These are phyloP conservation scores for Drosophila bocki DNA, from an alignment of 1,140 invertebrate species.

Conservation along the genomic window DNA sequence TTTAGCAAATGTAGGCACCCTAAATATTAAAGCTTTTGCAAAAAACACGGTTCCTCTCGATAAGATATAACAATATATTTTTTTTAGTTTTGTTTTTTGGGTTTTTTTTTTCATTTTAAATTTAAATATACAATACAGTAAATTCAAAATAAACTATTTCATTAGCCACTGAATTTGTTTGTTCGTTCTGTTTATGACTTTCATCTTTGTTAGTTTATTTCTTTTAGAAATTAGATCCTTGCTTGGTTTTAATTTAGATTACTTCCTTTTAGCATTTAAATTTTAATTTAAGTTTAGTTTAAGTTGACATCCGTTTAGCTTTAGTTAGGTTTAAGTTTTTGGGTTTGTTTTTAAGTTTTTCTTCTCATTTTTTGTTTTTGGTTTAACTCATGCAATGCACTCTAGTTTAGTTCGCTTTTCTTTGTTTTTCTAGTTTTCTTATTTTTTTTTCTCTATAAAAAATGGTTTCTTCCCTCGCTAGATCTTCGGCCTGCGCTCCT, in stretches of 20 bases:
- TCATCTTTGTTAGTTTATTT: constrained; percentile 49
- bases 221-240: constrained; percentile 60
- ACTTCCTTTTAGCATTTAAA: constrained; percentile 27
- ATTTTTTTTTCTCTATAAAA: constrained; percentile 55
- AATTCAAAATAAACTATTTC: constrained; percentile 81
- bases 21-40: constrained; percentile 85
- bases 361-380: constrained; percentile 11
- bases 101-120: constrained; percentile 24
- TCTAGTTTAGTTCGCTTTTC: constrained; percentile 61
- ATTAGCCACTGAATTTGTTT: constrained; percentile 51
- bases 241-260: constrained; percentile 34
- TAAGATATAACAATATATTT: constrained; percentile 81
- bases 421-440: not conserved
- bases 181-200: constrained; percentile 18
- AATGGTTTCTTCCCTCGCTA: constrained; percentile 59
- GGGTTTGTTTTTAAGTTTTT: constrained; percentile 29
- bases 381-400: constrained; percentile 58
- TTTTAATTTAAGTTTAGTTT: constrained; percentile 47
- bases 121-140: constrained; percentile 80
- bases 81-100: constrained; percentile 21
- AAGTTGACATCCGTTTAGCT: constrained; percentile 43
- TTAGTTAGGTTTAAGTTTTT: constrained; percentile 35
- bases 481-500: not conserved
- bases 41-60: constrained; percentile 84
- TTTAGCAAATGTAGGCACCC: constrained; percentile 85